Percentiles rank a stretch among this genome's conserved stretches.
Conservation (phyloP, 2,113 vertebrate genomes). For the Halcyon malimbica region DNA sequence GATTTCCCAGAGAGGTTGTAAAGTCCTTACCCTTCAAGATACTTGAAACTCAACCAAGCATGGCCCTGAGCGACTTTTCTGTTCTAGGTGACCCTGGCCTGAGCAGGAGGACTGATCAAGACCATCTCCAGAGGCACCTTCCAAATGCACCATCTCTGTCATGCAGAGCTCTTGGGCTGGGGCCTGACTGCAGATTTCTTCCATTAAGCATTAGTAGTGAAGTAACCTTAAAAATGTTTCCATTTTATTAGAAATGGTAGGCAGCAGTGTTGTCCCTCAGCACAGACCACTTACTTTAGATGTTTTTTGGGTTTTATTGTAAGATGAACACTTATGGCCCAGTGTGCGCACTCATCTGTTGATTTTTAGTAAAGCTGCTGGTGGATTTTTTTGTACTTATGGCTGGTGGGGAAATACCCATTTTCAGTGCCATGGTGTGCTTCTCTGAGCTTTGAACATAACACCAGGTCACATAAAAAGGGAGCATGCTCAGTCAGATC, state of each 20-base stretch:
- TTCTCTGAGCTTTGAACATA: not conserved
- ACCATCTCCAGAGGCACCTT: accelerated
- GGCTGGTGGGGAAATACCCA: not conserved
- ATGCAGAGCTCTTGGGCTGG: not conserved
- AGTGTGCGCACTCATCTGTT: not conserved
- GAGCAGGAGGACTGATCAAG: not conserved
- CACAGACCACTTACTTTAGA: not conserved
- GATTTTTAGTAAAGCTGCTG: not conserved
- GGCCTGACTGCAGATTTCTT: not conserved
- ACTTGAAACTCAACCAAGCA: not conserved
- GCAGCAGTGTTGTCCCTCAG: not conserved
- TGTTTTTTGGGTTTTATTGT: not conserved
- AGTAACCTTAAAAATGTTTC: not conserved
- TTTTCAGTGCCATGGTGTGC: not conserved
- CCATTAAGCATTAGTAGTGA: not conserved
- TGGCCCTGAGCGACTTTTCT: not conserved
- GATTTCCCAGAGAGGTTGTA: not conserved
- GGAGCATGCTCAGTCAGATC: not conserved
- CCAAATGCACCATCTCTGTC: not conserved
- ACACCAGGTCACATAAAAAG: not conserved
- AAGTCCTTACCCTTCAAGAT: not conserved
- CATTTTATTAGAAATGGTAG: not conserved
- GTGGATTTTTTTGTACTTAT: not conserved
- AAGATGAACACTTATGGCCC: not conserved
- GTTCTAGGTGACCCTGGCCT: not conserved